These are phyloP conservation scores for Rhingia campestris DNA, from an alignment of 2,888 invertebrate genomes.

Conservation along the genomic window DNA sequence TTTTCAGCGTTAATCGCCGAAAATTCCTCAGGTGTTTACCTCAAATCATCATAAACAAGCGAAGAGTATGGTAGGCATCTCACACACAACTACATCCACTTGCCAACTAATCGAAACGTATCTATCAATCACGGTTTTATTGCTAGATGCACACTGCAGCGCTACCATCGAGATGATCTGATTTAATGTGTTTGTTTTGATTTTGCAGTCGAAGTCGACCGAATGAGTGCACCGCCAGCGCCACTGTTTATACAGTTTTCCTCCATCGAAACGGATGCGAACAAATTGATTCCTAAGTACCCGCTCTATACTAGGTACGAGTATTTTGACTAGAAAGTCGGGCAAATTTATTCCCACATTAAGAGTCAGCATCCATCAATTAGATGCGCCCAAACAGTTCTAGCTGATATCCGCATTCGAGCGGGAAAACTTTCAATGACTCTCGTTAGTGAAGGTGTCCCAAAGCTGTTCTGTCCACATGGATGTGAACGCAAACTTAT, in stretches of 20 bases:
- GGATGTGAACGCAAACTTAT: background rate
- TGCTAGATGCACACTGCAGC: slow-evolving; percentile 14
- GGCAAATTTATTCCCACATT: slow-evolving; percentile 25
- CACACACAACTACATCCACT: slow-evolving; percentile 14
- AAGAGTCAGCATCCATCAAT: slow-evolving; percentile 43
- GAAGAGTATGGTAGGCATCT: background rate
- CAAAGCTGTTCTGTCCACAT: slow-evolving; percentile 3
- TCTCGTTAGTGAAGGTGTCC: slow-evolving; percentile 33
- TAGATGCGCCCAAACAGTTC: slow-evolving; percentile 33
- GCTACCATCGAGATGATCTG: slow-evolving; percentile 4
- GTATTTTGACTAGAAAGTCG: slow-evolving; percentile 5
- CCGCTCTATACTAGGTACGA: background rate
- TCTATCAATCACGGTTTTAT: slow-evolving; percentile 50
- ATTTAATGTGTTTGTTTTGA: slow-evolving; percentile 42
- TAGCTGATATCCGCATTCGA: slow-evolving; percentile 31
- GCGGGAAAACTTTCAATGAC: slow-evolving; percentile 19
- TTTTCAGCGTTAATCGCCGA: slow-evolving; percentile 14
- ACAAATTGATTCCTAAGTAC: background rate
- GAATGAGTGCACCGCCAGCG: slow-evolving; percentile 1
- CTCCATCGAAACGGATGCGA: background rate
- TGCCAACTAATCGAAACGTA: slow-evolving; percentile 22
- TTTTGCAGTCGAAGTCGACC: slow-evolving; percentile 8
- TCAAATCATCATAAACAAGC: slow-evolving; percentile 38
- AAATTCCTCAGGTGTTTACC: slow-evolving; percentile 57
- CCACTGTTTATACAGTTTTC: background rate